Evolutionary conservation across 1,140 invertebrate genomes (phyloP), one percentile per base, ranked within the genome.

Genomic region (Panagrolaimus sp.): DNA sequence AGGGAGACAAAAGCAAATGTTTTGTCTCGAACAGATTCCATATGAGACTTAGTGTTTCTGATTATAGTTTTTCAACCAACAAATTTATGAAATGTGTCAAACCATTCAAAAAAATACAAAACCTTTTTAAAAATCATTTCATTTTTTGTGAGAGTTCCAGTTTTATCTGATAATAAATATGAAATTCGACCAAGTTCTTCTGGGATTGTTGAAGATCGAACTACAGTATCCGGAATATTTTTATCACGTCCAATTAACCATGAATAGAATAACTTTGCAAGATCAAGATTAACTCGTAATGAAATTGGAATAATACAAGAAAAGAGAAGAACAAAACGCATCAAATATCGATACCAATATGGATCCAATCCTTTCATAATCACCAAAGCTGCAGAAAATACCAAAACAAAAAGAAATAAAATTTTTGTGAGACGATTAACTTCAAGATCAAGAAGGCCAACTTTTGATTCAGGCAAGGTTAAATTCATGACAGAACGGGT

Each of bases 291-390:
- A 1, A 99, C 95, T 72, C 96, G 86, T 77, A 98, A 88, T 89
- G 90, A 93, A 73, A 99, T 95, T 15, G 96, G 96, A 83, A 99
- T 98, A 70, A 99, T 98, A 85, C 98, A 98, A 0, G 95, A 98
- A 85, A 98, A 98, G 0, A 99, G 88, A 9, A 98, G 87, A 66
- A 98, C 89, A 83, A 98, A 99, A 78, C 96, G 87, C 85, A 98
- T 96, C 86, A 96, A 89, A 83, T 98, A 98, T 73, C 90, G 85
- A 83, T 94, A 96, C 96, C 96, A 99, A 26, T 74, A 65, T 15
- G 58, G 52, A 63, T 79, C 75, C 12, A 71, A 28, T 15, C 79
- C 79, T 64, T 83, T 73, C 77, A 76, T 76, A n/a, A 75, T 68
- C 87, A 98, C 96, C 90, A 98, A 94, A 5, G 97, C 89, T 58